Conservation (phyloP, 2,113 vertebrate species). For the Melanerpes formicivorus region DNA sequence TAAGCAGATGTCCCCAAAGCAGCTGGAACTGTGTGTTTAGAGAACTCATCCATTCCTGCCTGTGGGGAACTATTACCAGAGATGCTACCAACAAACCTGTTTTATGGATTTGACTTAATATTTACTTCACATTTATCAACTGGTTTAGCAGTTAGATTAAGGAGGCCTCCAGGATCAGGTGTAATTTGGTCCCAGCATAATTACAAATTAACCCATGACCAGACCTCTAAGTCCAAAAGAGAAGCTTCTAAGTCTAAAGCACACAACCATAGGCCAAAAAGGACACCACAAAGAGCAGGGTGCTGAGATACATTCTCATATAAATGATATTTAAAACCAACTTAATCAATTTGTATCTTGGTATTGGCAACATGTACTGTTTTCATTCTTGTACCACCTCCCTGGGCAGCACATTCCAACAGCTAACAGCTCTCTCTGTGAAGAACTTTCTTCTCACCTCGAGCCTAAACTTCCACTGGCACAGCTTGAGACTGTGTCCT, state of each 20-base stretch:
- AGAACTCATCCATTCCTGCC: not conserved
- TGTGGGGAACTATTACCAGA: fast-evolving
- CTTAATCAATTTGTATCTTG: not conserved
- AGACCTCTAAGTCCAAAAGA: not conserved
- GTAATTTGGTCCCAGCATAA: not conserved
- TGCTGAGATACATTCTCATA: not conserved
- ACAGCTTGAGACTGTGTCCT: too few relatives aligned
- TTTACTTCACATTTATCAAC: not conserved
- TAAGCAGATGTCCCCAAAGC: not conserved
- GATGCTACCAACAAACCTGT: not conserved
- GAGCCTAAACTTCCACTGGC: too few relatives aligned
- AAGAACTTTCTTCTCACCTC: too few relatives aligned
- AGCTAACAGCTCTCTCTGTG: too few relatives aligned
- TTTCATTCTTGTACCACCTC: not conserved
- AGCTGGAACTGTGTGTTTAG: not conserved
- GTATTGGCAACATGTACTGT: not conserved
- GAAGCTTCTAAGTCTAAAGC: not conserved
- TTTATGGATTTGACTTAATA: not conserved
- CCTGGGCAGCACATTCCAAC: too few relatives aligned
- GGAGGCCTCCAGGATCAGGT: not conserved
- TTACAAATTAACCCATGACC: not conserved
- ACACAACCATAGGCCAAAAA: not conserved
- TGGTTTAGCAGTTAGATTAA: not conserved
- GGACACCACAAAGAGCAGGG: not conserved
- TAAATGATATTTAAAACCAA: not conserved